phyloP scores from a whole-genome alignment of 1,140 invertebrate genomes.

The Drosophila rufa region DNA sequence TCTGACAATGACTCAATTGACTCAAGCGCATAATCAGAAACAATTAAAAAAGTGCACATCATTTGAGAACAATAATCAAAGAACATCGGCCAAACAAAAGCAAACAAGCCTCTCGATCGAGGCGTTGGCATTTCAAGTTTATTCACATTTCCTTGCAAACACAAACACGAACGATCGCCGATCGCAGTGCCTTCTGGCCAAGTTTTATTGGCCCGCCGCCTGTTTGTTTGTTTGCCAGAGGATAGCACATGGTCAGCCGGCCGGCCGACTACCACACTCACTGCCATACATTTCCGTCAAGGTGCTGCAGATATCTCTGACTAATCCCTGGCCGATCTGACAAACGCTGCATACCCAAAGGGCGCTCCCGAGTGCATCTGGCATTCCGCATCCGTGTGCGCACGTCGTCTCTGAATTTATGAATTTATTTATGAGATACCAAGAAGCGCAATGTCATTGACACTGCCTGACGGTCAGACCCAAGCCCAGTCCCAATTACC shows the following conservation, averaged over 20 bases:
- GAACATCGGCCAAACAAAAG: conserved; percentile 36
- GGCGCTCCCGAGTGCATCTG: conserved; percentile 22
- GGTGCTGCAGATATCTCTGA: conserved; percentile 10
- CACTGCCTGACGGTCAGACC: conserved; percentile 12
- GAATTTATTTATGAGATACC: conserved; percentile 39
- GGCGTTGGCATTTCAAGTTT: conserved; percentile 63
- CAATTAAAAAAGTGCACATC: conserved; percentile 69
- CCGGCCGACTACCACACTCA: conserved; percentile 14
- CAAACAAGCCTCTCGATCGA: conserved; percentile 54
- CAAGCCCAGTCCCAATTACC: neutral
- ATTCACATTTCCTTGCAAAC: conserved; percentile 67
- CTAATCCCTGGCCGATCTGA: neutral
- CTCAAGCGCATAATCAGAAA: conserved; percentile 70
- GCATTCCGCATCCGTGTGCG: conserved; percentile 21
- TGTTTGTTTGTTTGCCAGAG: conserved; percentile 52
- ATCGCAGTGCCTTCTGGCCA: conserved; percentile 24
- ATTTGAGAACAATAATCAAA: conserved; percentile 45
- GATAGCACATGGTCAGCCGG: conserved; percentile 50
- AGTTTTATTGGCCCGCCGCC: conserved; percentile 24
- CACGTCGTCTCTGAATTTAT: neutral
- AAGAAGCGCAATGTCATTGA: conserved; percentile 32
- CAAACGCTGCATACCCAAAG: conserved; percentile 44
- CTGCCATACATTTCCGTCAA: conserved; percentile 11
- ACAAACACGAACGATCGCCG: conserved; percentile 23
- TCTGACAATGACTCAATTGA: conserved; percentile 69